Evolutionary conservation across 2,797 vertebrate genomes (phyloP).

Genomic region (Sparus aurata): DNA sequence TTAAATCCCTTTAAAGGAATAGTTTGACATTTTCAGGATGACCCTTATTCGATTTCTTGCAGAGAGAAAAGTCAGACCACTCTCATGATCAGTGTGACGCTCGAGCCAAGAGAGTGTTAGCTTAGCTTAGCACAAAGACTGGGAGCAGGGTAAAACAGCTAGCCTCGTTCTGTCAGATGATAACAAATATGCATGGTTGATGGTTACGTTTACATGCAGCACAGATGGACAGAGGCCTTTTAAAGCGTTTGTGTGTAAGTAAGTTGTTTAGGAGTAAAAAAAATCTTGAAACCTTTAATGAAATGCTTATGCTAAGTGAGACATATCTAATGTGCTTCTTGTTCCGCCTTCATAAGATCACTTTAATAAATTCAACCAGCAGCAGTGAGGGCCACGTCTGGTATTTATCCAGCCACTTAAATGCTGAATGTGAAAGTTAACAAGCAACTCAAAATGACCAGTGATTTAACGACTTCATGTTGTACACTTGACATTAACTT

Average conservation of each 20-base stretch:
- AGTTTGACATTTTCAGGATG: background rate
- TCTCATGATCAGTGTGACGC: background rate
- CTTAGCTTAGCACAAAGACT: background rate
- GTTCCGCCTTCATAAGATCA: constrained; percentile 18
- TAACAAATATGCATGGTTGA: background rate
- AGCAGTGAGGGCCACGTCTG: constrained; percentile 33
- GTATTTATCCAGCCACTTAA: constrained; percentile 49
- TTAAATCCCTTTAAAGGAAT: background rate
- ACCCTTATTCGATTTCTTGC: background rate
- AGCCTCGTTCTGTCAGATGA: background rate
- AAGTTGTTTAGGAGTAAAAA: too few species aligned
- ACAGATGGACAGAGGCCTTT: too few species aligned
- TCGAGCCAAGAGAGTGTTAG: background rate
- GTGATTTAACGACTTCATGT: constrained; percentile 38
- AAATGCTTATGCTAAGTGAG: too few species aligned
- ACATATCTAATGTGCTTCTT: constrained; percentile 20
- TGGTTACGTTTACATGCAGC: too few species aligned
- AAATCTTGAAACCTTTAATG: too few species aligned
- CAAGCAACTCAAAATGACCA: constrained; percentile 45
- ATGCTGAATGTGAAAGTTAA: constrained; percentile 52
- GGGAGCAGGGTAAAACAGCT: background rate
- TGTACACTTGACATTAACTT: constrained; percentile 54
- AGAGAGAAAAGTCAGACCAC: background rate
- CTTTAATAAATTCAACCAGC: constrained; percentile 31
- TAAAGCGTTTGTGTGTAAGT: too few species aligned